Conservation (phyloP, 2,888 invertebrate species). For the Chrysolina americana region DNA sequence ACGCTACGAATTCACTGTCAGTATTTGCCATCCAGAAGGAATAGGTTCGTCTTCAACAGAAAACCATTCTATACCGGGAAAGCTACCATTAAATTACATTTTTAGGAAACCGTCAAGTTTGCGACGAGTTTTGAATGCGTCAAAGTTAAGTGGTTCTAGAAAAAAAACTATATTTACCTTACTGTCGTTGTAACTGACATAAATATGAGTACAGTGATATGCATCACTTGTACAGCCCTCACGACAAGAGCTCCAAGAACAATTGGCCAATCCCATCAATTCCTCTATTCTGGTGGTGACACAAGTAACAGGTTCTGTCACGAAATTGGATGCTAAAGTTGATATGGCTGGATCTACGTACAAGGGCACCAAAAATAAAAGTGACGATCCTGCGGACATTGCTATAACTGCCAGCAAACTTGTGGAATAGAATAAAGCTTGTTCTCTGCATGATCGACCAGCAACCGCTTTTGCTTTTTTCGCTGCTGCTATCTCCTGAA, state of each 20-base stretch:
- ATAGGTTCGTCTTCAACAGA: too few species aligned
- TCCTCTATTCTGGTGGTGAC: constrained; percentile 81
- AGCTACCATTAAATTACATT: too few species aligned
- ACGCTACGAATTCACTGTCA: too few species aligned
- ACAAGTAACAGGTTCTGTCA: constrained; percentile 81
- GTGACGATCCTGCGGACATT: constrained; percentile 80
- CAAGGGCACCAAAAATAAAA: constrained; percentile 81
- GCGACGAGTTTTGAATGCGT: too few species aligned
- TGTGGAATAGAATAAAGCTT: constrained; percentile 80
- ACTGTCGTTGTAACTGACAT: constrained; percentile 72
- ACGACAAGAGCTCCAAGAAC: constrained; percentile 85
- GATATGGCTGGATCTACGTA: constrained; percentile 80
- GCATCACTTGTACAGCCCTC: constrained; percentile 88
- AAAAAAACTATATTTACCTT: constrained; percentile 49
- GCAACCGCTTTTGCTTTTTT: constrained; percentile 69
- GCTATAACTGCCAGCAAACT: constrained; percentile 80
- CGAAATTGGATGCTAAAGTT: constrained; percentile 82
- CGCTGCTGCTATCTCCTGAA: constrained; percentile 71
- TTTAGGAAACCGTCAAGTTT: too few species aligned
- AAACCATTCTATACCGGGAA: too few species aligned
- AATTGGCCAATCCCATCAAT: constrained; percentile 81
- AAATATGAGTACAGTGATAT: constrained; percentile 78
- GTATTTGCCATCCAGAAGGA: too few species aligned
- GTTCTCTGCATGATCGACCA: constrained; percentile 76
- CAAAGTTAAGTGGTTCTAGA: too few species aligned